A percentile compares a stretch with the other conserved stretches of the same genome.
These are phyloP conservation scores for Malurus alboscapulatus DNA, from an alignment of 2,113 vertebrate genomes.

Conservation along the genomic window DNA sequence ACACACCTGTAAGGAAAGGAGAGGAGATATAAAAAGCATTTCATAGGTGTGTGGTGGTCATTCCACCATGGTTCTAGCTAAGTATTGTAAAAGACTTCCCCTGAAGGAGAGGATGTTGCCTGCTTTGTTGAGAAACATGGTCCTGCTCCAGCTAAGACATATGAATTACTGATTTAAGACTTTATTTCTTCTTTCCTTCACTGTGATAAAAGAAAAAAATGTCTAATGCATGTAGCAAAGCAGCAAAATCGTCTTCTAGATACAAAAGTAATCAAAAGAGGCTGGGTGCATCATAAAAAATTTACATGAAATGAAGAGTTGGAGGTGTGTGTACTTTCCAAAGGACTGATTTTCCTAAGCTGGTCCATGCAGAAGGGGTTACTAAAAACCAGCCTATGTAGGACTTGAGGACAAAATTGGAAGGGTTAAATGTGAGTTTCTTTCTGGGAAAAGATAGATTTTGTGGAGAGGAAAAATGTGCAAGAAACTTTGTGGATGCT, in stretches of 20 bases:
- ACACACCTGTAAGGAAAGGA: background rate
- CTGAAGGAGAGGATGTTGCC: background rate
- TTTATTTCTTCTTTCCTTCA: background rate
- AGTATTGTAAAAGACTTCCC: background rate
- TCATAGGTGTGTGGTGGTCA: background rate
- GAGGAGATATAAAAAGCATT: background rate
- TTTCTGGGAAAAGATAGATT: background rate
- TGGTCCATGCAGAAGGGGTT: background rate
- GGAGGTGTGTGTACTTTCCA: background rate
- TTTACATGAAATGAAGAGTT: background rate
- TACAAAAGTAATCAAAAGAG: background rate
- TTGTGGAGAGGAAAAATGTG: background rate
- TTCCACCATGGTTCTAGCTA: background rate
- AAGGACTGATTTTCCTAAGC: background rate
- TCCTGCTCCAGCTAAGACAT: background rate
- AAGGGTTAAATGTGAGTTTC: background rate
- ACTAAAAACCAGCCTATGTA: background rate
- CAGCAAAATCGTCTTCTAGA: background rate
- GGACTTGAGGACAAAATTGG: background rate
- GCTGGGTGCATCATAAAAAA: background rate
- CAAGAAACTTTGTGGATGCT: background rate
- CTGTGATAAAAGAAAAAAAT: background rate
- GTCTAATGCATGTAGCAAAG: background rate
- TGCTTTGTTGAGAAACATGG: background rate
- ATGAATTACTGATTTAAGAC: background rate